Evolutionary conservation across 2,113 vertebrate species (phyloP), one percentile per base, ranked within the genome.

Genomic region (Phyllostomus hastatus): DNA sequence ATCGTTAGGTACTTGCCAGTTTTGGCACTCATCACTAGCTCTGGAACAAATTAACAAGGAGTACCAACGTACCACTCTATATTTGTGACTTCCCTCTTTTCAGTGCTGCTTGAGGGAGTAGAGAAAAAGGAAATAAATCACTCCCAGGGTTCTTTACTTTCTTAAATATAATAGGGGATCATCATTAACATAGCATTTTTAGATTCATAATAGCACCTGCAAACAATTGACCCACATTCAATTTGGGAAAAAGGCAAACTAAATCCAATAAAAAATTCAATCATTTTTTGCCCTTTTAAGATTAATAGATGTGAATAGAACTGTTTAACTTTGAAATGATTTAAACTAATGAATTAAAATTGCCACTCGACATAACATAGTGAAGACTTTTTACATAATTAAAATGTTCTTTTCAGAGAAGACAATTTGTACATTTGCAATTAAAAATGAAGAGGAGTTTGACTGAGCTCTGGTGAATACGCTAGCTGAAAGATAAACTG

Each of bases 341-440:
- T 92, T 92, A 95, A 85, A 19, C 24, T 79, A 54, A 93, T 90
- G 46, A 94, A 69, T 88, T 94, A 95, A 90, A 96, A 66, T 69
- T 90, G 70, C 48, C 31, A 81, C 24, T 88, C 0, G 1, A 41
- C 14, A 52, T 92, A 72, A 75, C 43, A 12, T 35, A 73, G 33
- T 92, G 31, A 84, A 92, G 46, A 81, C 12, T 91, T 72, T 35
- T 96, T 12, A 72, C 17, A 54, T 73, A 96, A 73, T 88, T 92
- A 85, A 92, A 81, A 85, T 88, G 9, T 84, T 85, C 81, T 90
- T 69, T 92, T 78, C 15, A 64, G n/a, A 95, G 94, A 92, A 88
- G 66, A 11, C 20, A 93, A 57, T 92, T 76, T 81, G 33, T 88
- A 70, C 35, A 43, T 91, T 93, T 95, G 15, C 22, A 94, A 24